These are phyloP conservation scores for Lasaia peninsularis DNA, from an alignment of 1,140 invertebrate genomes.

Conservation along the genomic window DNA sequence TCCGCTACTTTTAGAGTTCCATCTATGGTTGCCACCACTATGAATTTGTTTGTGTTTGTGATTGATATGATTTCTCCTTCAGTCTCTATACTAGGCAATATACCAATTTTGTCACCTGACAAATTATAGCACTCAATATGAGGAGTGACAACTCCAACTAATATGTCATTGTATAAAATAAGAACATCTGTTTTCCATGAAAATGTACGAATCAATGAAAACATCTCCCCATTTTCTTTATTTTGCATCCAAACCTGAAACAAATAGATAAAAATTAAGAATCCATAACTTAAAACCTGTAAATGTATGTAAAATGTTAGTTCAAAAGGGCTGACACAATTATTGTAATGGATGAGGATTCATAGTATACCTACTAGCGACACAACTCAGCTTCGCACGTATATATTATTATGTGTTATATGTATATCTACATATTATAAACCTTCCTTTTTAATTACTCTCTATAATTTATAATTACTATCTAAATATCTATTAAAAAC, in stretches of 20 bases:
- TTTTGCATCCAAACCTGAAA: conserved; percentile 75
- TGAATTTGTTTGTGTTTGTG: conserved; percentile 87
- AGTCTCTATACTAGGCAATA: conserved; percentile 60
- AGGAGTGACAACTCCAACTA: conserved; percentile 64
- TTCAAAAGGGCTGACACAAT: neutral
- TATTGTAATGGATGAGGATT: no score
- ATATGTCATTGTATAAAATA: conserved; percentile 63
- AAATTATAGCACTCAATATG: conserved; percentile 68
- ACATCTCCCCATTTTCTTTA: conserved; percentile 61
- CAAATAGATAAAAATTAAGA: neutral
- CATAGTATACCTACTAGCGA: no score
- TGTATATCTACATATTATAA: no score
- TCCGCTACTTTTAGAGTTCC: conserved; percentile 94
- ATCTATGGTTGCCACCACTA: conserved; percentile 91
- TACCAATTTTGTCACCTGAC: conserved; percentile 58
- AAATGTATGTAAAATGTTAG: neutral
- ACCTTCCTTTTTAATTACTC: no score
- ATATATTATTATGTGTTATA: no score
- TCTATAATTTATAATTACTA: no score
- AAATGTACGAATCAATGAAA: conserved; percentile 57
- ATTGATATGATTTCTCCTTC: conserved; percentile 91
- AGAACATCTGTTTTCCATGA: conserved; percentile 69
- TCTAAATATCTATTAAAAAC: no score
- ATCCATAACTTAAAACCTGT: neutral
- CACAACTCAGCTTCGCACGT: no score